Conservation (phyloP, 2,113 vertebrate species). For the Felis catus region DNA sequence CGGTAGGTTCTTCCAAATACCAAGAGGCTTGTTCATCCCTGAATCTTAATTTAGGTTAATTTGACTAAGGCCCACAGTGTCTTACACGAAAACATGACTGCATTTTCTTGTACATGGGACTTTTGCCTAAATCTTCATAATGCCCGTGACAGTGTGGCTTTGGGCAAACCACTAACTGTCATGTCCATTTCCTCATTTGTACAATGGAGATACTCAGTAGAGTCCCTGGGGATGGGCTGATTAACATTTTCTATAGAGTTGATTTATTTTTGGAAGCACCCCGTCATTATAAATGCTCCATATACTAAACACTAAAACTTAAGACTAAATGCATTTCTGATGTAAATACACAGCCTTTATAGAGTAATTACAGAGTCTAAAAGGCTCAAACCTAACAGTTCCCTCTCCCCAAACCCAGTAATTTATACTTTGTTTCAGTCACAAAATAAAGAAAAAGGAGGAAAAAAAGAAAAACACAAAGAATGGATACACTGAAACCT, state of each 20-base stretch:
- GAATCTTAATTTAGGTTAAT: conserved; percentile 66
- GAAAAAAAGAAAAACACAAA: neutral
- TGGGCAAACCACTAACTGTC: conserved; percentile 62
- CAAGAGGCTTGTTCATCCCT: conserved; percentile 36
- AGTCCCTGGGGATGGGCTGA: conserved; percentile 19
- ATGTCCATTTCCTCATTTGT: conserved; percentile 53
- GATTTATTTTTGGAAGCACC: conserved; percentile 60
- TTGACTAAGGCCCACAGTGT: conserved; percentile 17
- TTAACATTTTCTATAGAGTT: conserved; percentile 57
- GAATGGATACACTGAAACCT: neutral
- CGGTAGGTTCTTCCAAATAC: conserved; percentile 32
- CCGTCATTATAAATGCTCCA: conserved; percentile 38
- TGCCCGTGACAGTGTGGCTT: conserved; percentile 60
- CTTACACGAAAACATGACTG: conserved; percentile 41
- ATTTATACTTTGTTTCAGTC: neutral
- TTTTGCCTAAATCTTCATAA: conserved; percentile 17
- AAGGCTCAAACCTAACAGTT: conserved; percentile 30
- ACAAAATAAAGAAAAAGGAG: neutral
- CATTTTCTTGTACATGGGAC: conserved; percentile 20
- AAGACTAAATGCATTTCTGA: conserved; percentile 24
- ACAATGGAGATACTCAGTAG: conserved; percentile 11
- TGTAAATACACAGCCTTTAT: conserved; percentile 15
- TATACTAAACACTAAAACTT: neutral
- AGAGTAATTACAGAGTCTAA: conserved; percentile 57
- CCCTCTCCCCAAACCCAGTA: conserved; percentile 3